phyloP scores from a whole-genome alignment of 2,113 vertebrate species.

The Hemichromis elongatus region DNA sequence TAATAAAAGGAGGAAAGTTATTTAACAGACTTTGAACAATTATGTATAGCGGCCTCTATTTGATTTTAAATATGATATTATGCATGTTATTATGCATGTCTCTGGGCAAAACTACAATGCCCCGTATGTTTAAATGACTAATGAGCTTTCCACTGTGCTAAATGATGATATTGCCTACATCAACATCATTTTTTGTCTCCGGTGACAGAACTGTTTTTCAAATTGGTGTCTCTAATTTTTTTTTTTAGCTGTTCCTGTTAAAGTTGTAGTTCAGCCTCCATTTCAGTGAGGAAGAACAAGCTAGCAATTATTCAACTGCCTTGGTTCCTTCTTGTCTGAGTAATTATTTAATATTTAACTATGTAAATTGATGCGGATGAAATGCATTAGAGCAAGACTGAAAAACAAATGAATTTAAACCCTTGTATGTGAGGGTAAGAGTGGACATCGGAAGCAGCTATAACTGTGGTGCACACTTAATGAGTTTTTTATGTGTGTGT shows the following conservation, averaged over 20 bases:
- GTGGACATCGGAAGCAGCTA: neutral
- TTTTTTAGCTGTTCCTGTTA: neutral
- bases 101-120: neutral
- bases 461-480: neutral
- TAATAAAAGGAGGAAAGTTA: neutral
- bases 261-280: neutral
- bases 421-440: neutral
- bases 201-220: neutral
- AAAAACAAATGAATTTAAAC: neutral
- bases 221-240: neutral
- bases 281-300: neutral
- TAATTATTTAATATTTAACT: conserved; percentile 48
- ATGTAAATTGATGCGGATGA: conserved; percentile 20
- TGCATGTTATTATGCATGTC: too few relatives aligned
- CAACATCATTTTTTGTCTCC: neutral
- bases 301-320: neutral
- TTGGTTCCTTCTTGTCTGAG: conserved; percentile 38
- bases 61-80: neutral
- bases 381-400: neutral
- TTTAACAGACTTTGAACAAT: neutral
- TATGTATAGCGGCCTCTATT: rapidly evolving
- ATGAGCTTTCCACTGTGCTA: neutral
- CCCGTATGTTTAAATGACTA: neutral
- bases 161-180: neutral
- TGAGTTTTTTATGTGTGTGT: neutral